Evolutionary conservation across 2,888 invertebrate species (phyloP).

Genomic region (Lasioglossum leucozonium): DNA sequence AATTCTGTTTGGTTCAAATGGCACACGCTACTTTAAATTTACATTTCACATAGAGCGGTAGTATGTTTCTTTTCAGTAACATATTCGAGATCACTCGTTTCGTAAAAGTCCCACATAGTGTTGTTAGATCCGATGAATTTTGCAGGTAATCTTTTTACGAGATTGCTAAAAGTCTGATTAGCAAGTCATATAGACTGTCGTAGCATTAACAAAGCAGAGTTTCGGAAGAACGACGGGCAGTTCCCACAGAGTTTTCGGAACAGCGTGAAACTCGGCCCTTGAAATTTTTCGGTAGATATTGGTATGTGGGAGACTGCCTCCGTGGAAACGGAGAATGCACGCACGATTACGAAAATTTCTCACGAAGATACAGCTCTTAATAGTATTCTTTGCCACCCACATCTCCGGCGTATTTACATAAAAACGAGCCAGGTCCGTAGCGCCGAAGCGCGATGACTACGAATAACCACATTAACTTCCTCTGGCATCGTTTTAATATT

Average conservation of each 20-base stretch:
- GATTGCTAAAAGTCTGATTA: neutral
- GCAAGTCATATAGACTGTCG: neutral
- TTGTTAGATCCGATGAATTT: neutral
- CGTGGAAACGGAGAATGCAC: constrained; percentile 31
- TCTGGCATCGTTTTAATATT: constrained; percentile 61
- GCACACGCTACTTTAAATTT: too few species aligned
- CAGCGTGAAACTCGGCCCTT: neutral
- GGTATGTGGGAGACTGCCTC: constrained; percentile 12
- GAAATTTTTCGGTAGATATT: constrained; percentile 8
- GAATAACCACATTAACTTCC: constrained; percentile 76
- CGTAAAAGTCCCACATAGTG: too few species aligned
- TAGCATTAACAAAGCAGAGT: neutral
- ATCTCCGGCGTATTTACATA: constrained; percentile 68
- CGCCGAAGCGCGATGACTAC: constrained; percentile 75
- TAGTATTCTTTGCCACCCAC: constrained; percentile 69
- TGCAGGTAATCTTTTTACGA: neutral
- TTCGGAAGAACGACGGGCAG: neutral
- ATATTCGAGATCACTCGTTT: too few species aligned
- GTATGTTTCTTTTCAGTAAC: too few species aligned
- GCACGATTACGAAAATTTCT: constrained; percentile 54
- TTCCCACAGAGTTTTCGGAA: neutral
- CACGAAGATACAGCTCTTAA: constrained; percentile 56
- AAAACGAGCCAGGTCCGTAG: constrained; percentile 68
- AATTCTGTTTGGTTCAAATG: too few species aligned
- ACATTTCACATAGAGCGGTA: too few species aligned